These are phyloP conservation scores for Silurus aristotelis DNA, from an alignment of 2,797 vertebrate species.

Conservation along the genomic window DNA sequence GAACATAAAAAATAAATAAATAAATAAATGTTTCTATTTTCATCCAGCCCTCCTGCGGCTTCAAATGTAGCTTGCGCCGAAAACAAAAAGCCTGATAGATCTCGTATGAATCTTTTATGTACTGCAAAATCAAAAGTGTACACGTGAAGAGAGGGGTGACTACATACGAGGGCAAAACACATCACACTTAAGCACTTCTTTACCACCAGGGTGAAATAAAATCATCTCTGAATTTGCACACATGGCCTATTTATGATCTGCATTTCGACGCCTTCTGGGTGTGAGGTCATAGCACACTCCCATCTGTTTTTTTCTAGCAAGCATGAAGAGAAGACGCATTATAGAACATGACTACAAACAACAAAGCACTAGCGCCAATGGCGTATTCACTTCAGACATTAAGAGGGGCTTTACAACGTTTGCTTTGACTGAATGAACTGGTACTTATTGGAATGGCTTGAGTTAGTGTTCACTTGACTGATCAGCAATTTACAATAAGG, in stretches of 20 bases:
- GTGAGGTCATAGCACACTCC: not conserved
- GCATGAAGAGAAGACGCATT: not conserved
- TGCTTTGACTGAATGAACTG: not conserved
- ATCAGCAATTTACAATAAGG: not conserved
- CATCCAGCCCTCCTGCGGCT: constrained; percentile 34
- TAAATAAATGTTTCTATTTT: constrained; percentile 48
- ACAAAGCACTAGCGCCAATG: not conserved
- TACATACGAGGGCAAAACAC: not conserved
- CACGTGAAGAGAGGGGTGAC: not conserved
- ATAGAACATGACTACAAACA: not conserved
- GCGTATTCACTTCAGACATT: not conserved
- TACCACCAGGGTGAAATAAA: not conserved
- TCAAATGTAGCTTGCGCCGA: constrained; percentile 31
- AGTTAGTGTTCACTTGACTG: not conserved
- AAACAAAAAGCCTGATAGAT: constrained; percentile 32
- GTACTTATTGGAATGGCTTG: too few relatives aligned
- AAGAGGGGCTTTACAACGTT: not conserved
- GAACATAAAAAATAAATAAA: constrained; percentile 22
- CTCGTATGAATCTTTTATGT: constrained; percentile 29
- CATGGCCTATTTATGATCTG: not conserved
- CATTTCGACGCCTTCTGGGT: constrained; percentile 5
- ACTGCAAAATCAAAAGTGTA: constrained; percentile 20
- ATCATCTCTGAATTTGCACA: not conserved
- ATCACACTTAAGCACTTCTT: not conserved
- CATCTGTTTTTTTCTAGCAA: constrained; percentile 14